Evolutionary conservation across 2,797 vertebrate genomes (phyloP).

Genomic region (Leptoclinus maculatus): DNA sequence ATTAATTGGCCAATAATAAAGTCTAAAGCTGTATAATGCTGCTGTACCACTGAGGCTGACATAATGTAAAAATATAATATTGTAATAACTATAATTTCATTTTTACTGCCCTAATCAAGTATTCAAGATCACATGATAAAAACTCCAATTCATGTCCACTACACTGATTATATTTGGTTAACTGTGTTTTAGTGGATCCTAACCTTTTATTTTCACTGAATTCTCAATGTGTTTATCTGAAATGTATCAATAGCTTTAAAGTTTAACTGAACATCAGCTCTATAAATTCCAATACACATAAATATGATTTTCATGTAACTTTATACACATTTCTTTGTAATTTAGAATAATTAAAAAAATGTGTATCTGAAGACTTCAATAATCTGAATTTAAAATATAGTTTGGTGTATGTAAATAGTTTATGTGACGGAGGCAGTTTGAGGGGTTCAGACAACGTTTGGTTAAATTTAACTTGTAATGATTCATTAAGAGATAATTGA

Average conservation of each 20-base stretch:
- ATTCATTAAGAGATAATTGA: neutral
- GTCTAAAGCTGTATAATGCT: neutral
- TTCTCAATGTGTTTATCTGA: neutral
- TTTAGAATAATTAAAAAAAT: neutral
- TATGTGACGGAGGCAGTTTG: neutral
- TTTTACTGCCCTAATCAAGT: neutral
- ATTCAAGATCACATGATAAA: neutral
- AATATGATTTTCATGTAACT: neutral
- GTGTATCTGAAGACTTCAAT: neutral
- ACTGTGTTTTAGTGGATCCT: neutral
- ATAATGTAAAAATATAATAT: neutral
- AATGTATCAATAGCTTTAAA: neutral
- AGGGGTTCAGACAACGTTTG: neutral
- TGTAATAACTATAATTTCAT: neutral
- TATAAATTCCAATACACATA: neutral
- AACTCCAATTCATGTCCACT: neutral
- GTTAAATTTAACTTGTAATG: neutral
- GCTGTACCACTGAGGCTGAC: neutral
- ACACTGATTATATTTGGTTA: too few species aligned
- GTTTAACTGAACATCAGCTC: neutral
- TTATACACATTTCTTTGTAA: neutral
- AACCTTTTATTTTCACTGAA: neutral
- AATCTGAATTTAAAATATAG: neutral
- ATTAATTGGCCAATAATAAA: neutral
- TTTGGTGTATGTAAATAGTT: neutral